Evolutionary conservation across 2,797 vertebrate genomes (phyloP).

Genomic region (Neomorphus geoffroyi): DNA sequence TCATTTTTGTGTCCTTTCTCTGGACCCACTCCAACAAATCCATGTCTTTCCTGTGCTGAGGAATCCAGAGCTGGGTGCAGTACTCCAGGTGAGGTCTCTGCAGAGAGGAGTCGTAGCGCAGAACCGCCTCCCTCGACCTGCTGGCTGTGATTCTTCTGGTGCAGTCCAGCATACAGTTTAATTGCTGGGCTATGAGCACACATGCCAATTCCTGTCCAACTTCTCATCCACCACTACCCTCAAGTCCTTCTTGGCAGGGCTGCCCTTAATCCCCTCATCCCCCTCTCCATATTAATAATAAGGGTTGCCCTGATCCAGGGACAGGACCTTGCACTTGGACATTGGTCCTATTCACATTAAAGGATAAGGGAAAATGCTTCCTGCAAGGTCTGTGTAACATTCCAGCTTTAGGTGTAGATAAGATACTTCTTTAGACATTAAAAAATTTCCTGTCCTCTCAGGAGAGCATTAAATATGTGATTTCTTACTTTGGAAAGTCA

Average conservation of each 20-base stretch:
- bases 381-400: not conserved
- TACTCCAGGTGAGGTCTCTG: not conserved
- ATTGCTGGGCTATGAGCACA: not conserved
- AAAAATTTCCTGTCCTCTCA: not conserved
- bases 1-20: too few species aligned
- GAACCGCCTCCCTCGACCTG: not conserved
- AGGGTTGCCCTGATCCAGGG: too few species aligned
- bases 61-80: too few species aligned
- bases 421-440: not conserved
- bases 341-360: not conserved
- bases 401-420: not conserved
- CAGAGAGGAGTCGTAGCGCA: not conserved
- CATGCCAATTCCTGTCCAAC: too few species aligned
- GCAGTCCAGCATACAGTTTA: not conserved
- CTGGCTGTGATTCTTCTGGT: not conserved
- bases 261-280: not conserved
- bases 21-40: too few species aligned
- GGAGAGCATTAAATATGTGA: not conserved
- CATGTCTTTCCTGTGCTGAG: too few species aligned
- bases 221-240: not conserved
- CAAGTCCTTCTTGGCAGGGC: too few species aligned
- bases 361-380: not conserved
- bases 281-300: too few species aligned
- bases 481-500: not conserved
- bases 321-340: not conserved